Conservation (phyloP, 2,888 invertebrate genomes). For the Mimumesa dahlbomi region DNA sequence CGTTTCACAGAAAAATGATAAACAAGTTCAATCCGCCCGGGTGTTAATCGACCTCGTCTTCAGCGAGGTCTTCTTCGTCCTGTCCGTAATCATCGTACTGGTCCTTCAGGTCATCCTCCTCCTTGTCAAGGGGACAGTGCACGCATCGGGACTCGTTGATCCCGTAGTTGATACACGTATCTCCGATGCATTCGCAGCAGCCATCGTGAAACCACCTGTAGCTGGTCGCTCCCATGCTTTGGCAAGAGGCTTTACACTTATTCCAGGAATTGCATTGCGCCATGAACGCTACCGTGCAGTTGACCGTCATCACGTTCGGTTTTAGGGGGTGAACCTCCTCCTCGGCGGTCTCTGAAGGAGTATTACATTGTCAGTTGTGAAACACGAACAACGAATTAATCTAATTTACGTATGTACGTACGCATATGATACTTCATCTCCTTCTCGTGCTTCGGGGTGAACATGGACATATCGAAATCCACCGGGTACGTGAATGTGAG, state of each 20-base stretch:
- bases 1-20: neutral
- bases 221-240: slow-evolving; percentile 90
- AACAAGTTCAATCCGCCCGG: neutral
- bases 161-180: slow-evolving; percentile 93
- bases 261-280: slow-evolving; percentile 93
- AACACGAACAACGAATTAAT: no score
- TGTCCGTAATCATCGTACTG: slow-evolving; percentile 81
- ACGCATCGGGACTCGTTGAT: slow-evolving; percentile 90
- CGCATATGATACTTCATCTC: slow-evolving; percentile 87
- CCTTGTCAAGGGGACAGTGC: slow-evolving; percentile 73
- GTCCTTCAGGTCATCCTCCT: slow-evolving; percentile 72
- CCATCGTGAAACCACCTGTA: slow-evolving; percentile 97
- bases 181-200: slow-evolving; percentile 96
- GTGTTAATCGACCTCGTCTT: slow-evolving; percentile 69
- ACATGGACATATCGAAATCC: slow-evolving; percentile 86
- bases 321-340: slow-evolving; percentile 83
- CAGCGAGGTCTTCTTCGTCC: slow-evolving; percentile 84
- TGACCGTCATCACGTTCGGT: slow-evolving; percentile 86
- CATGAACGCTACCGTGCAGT: slow-evolving; percentile 96
- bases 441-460: slow-evolving; percentile 85
- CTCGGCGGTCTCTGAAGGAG: slow-evolving; percentile 84
- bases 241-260: slow-evolving; percentile 92
- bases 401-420: no score
- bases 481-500: slow-evolving; percentile 91
- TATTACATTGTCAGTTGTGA: no score